Conservation (phyloP, 2,797 vertebrate species). For the Huso huso region DNA sequence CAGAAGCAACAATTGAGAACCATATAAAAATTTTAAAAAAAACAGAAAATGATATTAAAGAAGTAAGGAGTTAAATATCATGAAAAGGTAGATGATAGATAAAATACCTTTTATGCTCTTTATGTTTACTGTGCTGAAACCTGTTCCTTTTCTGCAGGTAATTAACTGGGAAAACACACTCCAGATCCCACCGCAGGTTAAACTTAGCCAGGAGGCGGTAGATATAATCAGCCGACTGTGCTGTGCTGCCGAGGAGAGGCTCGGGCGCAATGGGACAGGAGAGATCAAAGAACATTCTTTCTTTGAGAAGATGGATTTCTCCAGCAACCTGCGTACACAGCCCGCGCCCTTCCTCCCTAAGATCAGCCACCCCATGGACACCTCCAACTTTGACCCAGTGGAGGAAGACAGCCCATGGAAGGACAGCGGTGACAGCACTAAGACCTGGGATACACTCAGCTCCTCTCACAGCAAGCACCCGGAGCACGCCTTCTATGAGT, state of each 20-base stretch:
- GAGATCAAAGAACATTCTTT: constrained; percentile 93
- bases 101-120: too few relatives aligned
- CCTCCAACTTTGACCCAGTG: constrained; percentile 95
- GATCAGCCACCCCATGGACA: constrained; percentile 96
- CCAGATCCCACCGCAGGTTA: constrained; percentile 88
- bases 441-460: constrained; percentile 75
- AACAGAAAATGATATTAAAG: too few relatives aligned
- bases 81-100: too few relatives aligned
- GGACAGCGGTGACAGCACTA: constrained; percentile 78
- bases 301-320: constrained; percentile 83
- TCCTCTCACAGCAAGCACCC: constrained; percentile 80
- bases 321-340: constrained; percentile 83
- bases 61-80: too few relatives aligned
- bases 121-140: too few relatives aligned
- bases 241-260: constrained; percentile 82
- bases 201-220: constrained; percentile 81
- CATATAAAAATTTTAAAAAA: too few relatives aligned
- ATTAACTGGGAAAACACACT: constrained; percentile 97
- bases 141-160: constrained; percentile 57
- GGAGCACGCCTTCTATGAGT: constrained; percentile 95
- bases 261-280: constrained; percentile 82
- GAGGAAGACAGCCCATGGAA: constrained; percentile 89
- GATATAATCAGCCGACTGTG: constrained; percentile 91
- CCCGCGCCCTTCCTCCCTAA: constrained; percentile 90
- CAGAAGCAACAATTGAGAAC: too few relatives aligned